A percentile compares a stretch with the other conserved stretches of the same genome.
Conservation (phyloP, 2,797 vertebrate genomes). For the Hemibagrus guttatus region DNA sequence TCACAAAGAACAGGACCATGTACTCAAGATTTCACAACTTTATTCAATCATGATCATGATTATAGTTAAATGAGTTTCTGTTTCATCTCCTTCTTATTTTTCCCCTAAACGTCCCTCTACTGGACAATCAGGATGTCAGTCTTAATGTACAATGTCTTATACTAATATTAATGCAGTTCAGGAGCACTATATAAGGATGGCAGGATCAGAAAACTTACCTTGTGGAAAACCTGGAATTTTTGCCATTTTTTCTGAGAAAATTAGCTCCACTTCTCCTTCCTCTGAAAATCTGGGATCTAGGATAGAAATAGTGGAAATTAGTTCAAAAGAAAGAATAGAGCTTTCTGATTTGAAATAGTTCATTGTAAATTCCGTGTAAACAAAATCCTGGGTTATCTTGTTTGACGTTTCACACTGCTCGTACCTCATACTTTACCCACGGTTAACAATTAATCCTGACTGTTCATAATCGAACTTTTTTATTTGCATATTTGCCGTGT, state of each 20-base stretch:
- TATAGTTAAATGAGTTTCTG: background rate
- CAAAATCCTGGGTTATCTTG: too few species aligned
- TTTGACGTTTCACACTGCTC: too few species aligned
- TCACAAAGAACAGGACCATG: background rate
- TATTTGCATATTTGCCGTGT: too few species aligned
- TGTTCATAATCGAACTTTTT: too few species aligned
- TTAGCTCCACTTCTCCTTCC: slow-evolving; percentile 81
- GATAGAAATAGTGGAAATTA: slow-evolving; percentile 27
- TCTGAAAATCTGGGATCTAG: slow-evolving; percentile 86
- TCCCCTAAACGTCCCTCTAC: background rate
- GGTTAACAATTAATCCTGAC: too few species aligned
- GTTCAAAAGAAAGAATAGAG: background rate
- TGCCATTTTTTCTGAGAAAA: slow-evolving; percentile 84
- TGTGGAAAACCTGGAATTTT: slow-evolving; percentile 76
- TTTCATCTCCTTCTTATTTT: background rate
- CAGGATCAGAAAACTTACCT: slow-evolving; percentile 23
- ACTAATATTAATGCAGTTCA: background rate
- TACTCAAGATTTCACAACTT: background rate
- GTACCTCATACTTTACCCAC: too few species aligned
- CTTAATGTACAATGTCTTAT: background rate
- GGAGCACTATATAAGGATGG: background rate
- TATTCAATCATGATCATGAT: background rate
- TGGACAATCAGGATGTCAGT: background rate
- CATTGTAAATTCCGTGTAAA: too few species aligned
- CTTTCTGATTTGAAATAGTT: background rate